A percentile compares a stretch with the other conserved stretches of the same genome.
phyloP scores from a whole-genome alignment of 2,797 vertebrate genomes.

The Hipposideros larvatus region DNA sequence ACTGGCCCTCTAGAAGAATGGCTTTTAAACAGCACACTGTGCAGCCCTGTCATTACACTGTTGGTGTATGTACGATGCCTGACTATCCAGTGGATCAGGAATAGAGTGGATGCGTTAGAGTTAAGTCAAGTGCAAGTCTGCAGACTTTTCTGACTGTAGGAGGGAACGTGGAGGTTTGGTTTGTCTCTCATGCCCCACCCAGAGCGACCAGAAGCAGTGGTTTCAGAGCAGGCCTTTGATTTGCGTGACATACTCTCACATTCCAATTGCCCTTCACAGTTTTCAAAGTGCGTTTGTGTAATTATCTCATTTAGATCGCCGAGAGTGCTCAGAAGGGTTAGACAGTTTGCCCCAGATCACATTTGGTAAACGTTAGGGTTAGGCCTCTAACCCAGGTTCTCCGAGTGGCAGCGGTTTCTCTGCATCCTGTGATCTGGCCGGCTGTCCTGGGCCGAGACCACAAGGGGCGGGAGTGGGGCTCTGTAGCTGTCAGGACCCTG shows the following conservation, averaged over 20 bases:
- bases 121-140: too few relatives aligned
- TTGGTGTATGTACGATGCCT: background rate
- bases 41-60: background rate
- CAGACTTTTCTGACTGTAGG: background rate
- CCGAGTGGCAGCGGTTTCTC: too few relatives aligned
- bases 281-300: background rate
- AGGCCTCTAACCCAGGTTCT: background rate
- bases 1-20: too few relatives aligned
- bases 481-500: background rate
- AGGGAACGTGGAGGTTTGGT: background rate
- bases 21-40: background rate
- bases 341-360: background rate
- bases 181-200: background rate
- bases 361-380: background rate
- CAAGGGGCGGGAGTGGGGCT: background rate
- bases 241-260: background rate
- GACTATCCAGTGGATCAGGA: background rate
- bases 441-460: background rate
- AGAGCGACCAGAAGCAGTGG: rapidly evolving
- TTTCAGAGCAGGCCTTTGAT: background rate
- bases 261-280: too few relatives aligned
- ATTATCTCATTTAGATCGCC: background rate
- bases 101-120: rapidly evolving
- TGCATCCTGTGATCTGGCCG: rapidly evolving
- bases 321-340: background rate